Evolutionary conservation across 2,797 vertebrate genomes (phyloP).

Genomic region (Malacoraja senta): DNA sequence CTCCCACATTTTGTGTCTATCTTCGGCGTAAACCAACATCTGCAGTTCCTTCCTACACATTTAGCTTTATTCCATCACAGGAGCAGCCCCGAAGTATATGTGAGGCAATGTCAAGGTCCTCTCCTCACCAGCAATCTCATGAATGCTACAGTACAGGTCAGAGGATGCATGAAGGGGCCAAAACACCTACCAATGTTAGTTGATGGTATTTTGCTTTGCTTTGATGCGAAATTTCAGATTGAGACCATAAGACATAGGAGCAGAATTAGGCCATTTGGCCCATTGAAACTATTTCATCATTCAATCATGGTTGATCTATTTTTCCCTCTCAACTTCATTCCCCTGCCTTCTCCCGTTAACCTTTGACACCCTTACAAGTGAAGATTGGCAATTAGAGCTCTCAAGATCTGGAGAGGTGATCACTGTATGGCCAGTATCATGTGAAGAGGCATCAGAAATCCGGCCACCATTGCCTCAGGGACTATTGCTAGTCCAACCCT

Average conservation of each 20-base stretch:
- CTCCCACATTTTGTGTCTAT: too few species aligned
- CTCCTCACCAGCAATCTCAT: too few species aligned
- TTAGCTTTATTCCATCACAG: neutral
- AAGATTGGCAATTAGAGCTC: neutral
- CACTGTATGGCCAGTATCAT: neutral
- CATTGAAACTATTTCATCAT: too few species aligned
- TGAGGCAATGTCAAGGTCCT: too few species aligned
- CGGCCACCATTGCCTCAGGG: neutral
- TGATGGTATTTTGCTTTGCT: neutral
- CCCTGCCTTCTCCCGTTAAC: too few species aligned
- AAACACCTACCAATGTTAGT: neutral
- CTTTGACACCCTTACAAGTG: too few species aligned
- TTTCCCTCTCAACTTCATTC: too few species aligned
- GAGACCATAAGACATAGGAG: too few species aligned
- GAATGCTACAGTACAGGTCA: neutral
- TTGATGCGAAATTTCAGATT: neutral
- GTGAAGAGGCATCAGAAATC: neutral
- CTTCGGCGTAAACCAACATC: too few species aligned
- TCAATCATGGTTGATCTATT: too few species aligned
- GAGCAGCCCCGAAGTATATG: neutral
- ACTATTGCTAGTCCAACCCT: neutral
- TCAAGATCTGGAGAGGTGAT: neutral
- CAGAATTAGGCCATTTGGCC: too few species aligned
- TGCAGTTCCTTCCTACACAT: too few species aligned
- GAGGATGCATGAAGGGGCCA: neutral